Base-by-base conservation (phyloP, 2,113 vertebrate species). In the Serilophus lunatus region DNA sequence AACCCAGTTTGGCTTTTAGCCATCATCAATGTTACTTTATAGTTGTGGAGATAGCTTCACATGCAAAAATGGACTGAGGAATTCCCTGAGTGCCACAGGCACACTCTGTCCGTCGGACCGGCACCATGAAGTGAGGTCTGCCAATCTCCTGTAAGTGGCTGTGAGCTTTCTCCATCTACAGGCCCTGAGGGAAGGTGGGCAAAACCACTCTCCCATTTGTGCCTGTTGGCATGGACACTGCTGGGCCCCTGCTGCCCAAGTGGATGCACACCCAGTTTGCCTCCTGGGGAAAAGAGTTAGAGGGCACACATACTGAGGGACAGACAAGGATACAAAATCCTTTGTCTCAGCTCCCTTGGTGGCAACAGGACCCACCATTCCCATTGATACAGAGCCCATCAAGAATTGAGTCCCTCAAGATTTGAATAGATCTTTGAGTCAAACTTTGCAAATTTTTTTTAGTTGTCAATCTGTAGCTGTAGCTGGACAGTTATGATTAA, bases 61-160 rank as follows among this genome's bases (percentile, higher is more conserved):
- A 10, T 4, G 9, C 38, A 28, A 40, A 23, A 47, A 15, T 2
- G 53, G 31, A 25, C 54, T 7, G 13, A 35, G 20, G 31, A 49
- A 70, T 33, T 26, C 38, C 18, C 14, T 22, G 9, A 10, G 33
- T 22, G n/a, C 40, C 29, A 28, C n/a, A 20, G 8, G 15, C n/a
- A 44, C 54, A 1, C 61, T 49, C 8, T 18, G 49, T 18, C 33
- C 54, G 7, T 13, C 8, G 45, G 15, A 53, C 15, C 40, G 45
- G 13, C 38, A 28, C 9, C 25, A 8, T 0, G 0, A 9, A 45
- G 17, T 1, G 4, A 8, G 6, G 26, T 24, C 22, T 49, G 29
- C 10, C 5, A 0, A 4, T 29, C 18, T 20, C 24, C 38, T 14
- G 18, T 6, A 16, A 20, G 25, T 0, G 10, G 18, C 26, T 28